Conservation (phyloP, 2,797 vertebrate genomes). For the Limnodromus scolopaceus region DNA sequence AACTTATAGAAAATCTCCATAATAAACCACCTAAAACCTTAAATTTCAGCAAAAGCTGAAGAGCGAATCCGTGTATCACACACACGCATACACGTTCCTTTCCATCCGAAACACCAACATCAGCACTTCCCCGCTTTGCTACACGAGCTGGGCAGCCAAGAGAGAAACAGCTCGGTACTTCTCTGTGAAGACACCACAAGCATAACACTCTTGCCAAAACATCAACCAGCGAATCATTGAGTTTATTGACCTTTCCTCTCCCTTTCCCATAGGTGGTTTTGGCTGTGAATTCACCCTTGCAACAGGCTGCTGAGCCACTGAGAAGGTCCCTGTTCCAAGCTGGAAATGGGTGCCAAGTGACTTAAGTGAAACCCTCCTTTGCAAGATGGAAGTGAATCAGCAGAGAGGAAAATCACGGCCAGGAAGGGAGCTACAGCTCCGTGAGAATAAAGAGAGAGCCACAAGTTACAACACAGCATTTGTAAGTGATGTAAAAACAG, state of each 20-base stretch:
- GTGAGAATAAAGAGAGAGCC: not conserved
- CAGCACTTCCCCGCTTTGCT: not conserved
- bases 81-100: not conserved
- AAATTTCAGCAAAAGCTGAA: not conserved
- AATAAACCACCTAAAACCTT: not conserved
- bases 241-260: slow-evolving; percentile 27
- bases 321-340: not conserved
- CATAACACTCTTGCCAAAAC: not conserved
- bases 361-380: not conserved
- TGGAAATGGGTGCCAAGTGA: not conserved
- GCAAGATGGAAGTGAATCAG: not conserved
- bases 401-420: not conserved
- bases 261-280: slow-evolving; percentile 20
- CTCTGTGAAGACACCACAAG: not conserved
- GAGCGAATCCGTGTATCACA: accelerated
- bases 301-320: not conserved
- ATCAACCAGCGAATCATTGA: not conserved
- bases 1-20: not conserved
- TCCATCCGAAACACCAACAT: not conserved
- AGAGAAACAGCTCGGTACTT: not conserved
- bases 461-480: not conserved
- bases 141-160: not conserved
- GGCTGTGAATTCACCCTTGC: slow-evolving; percentile 13
- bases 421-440: not conserved
- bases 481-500: not conserved